Evolutionary conservation across 2,888 invertebrate species (phyloP), one percentile per base, ranked within the genome.

Genomic region (Atherix ibis): DNA sequence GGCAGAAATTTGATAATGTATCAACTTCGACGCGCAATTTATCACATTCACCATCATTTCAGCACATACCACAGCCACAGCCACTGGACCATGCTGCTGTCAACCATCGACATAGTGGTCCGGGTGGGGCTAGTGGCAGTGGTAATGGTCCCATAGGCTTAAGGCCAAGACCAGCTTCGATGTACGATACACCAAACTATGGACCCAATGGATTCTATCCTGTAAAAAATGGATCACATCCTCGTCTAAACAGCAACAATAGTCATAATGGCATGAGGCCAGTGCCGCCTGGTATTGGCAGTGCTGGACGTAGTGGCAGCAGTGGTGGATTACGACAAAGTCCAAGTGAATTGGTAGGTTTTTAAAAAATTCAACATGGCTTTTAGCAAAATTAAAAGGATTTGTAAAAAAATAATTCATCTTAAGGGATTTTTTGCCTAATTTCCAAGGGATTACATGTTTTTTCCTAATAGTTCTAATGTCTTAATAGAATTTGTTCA

Each of bases 301-400:
- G 27, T 14, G 18, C 10, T 31, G 31, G 32, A 12, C n/a, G 26
- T 12, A 17, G 8, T 34, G 13, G 13, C 3, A 24, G 27, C 27
- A 17, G 19, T 15, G 27, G 26, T 10, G 35, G 35, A 28, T 34
- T 46, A 16, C 37, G 47, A 34, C 48, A 48, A 37, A 45, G 45
- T 33, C 47, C 47, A 25, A 47, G 45, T 39, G 48, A 48, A 43
- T 40, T 48, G 48, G 48, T 48, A 46, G 24, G 47, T 35, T 32
- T 24, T 32, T 32, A 27, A 18, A 22, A 10, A 22, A 22, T 8
- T 22, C 26, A 8, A 5, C 12, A 5, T 26, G 26, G 26, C 12
- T 26, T 26, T 26, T 26, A n/a, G n/a, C n/a, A n/a, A n/a, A n/a
- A n/a, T n/a, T n/a, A n/a, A n/a, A n/a, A n/a, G n/a, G n/a, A n/a